These are phyloP conservation scores for Neotoxoptera formosana DNA, from an alignment of 1,140 invertebrate species.

Conservation along the genomic window DNA sequence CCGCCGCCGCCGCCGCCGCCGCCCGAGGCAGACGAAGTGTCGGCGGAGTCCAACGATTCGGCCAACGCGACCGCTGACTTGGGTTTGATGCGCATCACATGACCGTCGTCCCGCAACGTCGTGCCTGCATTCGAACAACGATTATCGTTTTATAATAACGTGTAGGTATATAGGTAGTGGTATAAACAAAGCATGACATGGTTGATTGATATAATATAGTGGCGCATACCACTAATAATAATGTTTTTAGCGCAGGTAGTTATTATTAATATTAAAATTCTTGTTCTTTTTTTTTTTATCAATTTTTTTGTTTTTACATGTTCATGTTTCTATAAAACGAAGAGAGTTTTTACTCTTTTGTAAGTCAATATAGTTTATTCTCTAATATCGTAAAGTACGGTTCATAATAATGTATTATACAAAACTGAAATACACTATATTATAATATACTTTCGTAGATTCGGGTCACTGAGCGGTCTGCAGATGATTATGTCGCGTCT, in stretches of 20 bases:
- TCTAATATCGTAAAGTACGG: background rate
- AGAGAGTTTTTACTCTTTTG: no score
- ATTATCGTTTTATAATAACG: background rate
- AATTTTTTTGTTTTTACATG: background rate
- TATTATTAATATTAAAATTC: background rate
- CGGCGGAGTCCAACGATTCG: background rate
- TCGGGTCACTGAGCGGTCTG: background rate
- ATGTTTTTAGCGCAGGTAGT: background rate
- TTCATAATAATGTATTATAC: background rate
- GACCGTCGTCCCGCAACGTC: conserved; percentile 63
- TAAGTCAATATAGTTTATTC: background rate
- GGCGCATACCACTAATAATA: background rate
- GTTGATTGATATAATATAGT: no score
- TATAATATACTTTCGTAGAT: background rate
- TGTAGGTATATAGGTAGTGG: background rate
- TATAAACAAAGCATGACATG: no score
- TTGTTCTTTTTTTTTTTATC: background rate
- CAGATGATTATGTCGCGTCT: background rate
- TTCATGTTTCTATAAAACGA: no score
- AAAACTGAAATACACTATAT: background rate
- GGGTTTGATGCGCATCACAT: conserved; percentile 59
- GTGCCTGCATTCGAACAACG: conserved; percentile 62
- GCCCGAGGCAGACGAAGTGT: background rate
- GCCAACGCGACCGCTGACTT: background rate
- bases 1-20: background rate